Percentiles rank a stretch among this genome's conserved stretches.
These are phyloP conservation scores for Oophaga sylvatica DNA, from an alignment of 2,797 vertebrate genomes.

Conservation along the genomic window DNA sequence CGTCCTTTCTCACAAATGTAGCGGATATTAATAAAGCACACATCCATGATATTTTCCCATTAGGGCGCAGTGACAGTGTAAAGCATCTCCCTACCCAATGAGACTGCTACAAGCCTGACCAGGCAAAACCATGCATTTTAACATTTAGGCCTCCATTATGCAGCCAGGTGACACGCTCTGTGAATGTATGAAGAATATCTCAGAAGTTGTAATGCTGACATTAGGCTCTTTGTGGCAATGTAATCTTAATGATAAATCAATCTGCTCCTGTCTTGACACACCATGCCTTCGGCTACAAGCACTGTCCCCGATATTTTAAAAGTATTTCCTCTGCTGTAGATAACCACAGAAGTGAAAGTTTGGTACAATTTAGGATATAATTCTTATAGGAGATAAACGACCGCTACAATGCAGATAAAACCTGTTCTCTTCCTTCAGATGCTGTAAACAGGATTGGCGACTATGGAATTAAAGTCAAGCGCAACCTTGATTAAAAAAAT, in stretches of 20 bases:
- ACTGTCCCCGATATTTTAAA: background rate
- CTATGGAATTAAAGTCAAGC: no score
- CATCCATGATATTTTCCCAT: slow-evolving; percentile 10
- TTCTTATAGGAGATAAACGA: background rate
- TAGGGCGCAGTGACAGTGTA: background rate
- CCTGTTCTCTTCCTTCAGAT: background rate
- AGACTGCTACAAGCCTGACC: background rate
- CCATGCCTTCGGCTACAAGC: background rate
- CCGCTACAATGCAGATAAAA: background rate
- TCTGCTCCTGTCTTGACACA: background rate
- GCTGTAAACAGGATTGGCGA: background rate
- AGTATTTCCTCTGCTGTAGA: background rate
- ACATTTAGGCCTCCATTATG: background rate
- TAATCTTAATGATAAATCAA: slow-evolving; percentile 30
- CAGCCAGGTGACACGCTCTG: background rate
- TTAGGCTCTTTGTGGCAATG: background rate
- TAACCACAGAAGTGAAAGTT: background rate
- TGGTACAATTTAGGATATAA: background rate
- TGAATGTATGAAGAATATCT: slow-evolving; percentile 22
- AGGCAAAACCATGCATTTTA: background rate
- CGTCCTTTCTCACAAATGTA: background rate
- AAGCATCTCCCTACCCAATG: background rate
- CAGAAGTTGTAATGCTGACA: slow-evolving; percentile 17
- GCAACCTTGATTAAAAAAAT: no score
- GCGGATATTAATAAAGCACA: background rate